These are phyloP conservation scores for Steinernema hermaphroditum DNA, from an alignment of 2,888 invertebrate genomes.

Conservation along the genomic window DNA sequence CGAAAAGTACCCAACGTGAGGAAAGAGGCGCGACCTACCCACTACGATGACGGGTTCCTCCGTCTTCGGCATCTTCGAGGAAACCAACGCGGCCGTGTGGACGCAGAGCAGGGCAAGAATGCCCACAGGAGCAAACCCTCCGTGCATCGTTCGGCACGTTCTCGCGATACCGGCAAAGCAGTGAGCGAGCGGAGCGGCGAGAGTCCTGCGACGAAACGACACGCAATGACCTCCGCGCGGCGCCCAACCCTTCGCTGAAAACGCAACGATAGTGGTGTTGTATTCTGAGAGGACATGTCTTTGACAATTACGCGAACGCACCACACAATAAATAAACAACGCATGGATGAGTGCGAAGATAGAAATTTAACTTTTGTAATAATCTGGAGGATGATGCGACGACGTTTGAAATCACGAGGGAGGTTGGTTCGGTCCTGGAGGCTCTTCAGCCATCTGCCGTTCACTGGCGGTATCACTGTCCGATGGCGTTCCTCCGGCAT, in stretches of 20 bases:
- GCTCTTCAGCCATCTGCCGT: not conserved
- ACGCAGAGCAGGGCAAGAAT: not conserved
- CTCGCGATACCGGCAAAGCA: no score
- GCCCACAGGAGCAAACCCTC: no score
- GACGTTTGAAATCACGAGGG: not conserved
- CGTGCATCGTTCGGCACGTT: no score
- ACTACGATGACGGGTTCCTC: conserved; percentile 62
- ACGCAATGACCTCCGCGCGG: no score
- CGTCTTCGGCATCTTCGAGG: conserved; percentile 38
- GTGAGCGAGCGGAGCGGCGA: no score
- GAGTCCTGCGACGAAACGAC: no score
- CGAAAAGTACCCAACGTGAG: not conserved
- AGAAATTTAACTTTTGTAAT: not conserved
- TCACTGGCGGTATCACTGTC: conserved; percentile 21
- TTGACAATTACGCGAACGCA: no score
- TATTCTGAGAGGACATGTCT: no score
- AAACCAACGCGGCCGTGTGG: not conserved
- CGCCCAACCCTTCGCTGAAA: no score
- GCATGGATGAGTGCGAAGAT: no score
- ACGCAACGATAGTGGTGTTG: no score
- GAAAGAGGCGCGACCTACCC: conserved; percentile 40
- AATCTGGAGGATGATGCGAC: not conserved
- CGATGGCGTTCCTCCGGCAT: not conserved
- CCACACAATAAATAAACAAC: no score
- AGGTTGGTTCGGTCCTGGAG: not conserved